A percentile compares a stretch with the other conserved stretches of the same genome.
phyloP scores from a whole-genome alignment of 2,797 vertebrate species.

The Allobates femoralis region DNA sequence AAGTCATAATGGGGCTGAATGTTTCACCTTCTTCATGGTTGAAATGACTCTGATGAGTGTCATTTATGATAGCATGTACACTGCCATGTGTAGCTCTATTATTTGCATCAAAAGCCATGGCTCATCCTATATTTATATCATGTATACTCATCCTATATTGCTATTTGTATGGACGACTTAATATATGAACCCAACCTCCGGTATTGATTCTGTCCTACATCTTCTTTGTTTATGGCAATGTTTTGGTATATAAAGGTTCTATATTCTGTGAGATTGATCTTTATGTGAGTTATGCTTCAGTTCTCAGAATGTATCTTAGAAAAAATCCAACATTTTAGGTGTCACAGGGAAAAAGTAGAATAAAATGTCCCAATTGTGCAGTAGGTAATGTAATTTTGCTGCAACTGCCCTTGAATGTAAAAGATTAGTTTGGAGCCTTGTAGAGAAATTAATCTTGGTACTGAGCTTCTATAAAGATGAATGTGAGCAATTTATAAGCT shows the following conservation, averaged over 20 bases:
- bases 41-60: no score
- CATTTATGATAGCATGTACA: no score
- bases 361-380: not conserved
- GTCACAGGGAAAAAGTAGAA: not conserved
- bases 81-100: no score
- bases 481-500: not conserved
- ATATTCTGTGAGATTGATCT: not conserved
- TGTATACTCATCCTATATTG: not conserved
- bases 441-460: not conserved
- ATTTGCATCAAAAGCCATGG: no score
- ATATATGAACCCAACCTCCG: not conserved
- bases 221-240: not conserved
- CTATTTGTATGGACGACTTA: no score
- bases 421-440: not conserved
- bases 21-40: no score
- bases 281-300: constrained; percentile 22
- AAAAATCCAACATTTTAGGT: not conserved
- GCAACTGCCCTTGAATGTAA: not conserved
- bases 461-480: not conserved
- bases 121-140: no score
- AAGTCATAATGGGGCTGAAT: no score
- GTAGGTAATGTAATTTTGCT: not conserved
- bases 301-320: not conserved
- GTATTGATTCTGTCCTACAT: constrained; percentile 14
- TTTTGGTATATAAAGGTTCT: not conserved